These are phyloP conservation scores for Pseudomyrmex flavicornis DNA, from an alignment of 1,140 invertebrate species.

Conservation along the genomic window DNA sequence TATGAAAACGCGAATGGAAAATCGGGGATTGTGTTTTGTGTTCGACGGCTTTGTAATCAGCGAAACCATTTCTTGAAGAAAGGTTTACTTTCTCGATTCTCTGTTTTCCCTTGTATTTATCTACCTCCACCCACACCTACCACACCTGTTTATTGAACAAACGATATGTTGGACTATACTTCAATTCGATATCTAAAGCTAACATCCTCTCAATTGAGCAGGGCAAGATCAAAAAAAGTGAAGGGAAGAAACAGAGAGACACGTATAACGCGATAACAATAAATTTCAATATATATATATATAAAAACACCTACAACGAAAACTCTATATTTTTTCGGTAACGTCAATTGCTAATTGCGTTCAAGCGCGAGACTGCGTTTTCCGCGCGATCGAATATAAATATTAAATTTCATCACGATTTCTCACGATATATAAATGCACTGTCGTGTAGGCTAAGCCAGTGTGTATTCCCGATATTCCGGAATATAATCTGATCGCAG, in stretches of 20 bases:
- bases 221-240: background rate
- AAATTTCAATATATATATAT: constrained; percentile 6
- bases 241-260: background rate
- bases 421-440: constrained; percentile 9
- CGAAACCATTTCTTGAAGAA: constrained; percentile 37
- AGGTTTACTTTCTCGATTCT: constrained; percentile 33
- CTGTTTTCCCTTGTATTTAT: constrained; percentile 47
- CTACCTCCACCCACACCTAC: constrained; percentile 24
- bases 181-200: constrained; percentile 36
- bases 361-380: background rate
- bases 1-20: too few species aligned
- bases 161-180: constrained; percentile 38
- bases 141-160: constrained; percentile 41
- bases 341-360: constrained; percentile 27
- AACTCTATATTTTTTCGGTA: constrained; percentile 7
- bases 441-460: background rate
- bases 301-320: background rate
- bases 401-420: constrained; percentile 31
- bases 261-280: constrained; percentile 1
- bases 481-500: constrained; percentile 35
- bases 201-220: constrained; percentile 20
- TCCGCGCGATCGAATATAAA: constrained; percentile 25
- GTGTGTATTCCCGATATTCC: constrained; percentile 16
- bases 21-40: too few species aligned
- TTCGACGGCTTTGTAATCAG: background rate